These are phyloP conservation scores for Epinephelus fuscoguttatus DNA, from an alignment of 2,113 vertebrate species.

Conservation along the genomic window DNA sequence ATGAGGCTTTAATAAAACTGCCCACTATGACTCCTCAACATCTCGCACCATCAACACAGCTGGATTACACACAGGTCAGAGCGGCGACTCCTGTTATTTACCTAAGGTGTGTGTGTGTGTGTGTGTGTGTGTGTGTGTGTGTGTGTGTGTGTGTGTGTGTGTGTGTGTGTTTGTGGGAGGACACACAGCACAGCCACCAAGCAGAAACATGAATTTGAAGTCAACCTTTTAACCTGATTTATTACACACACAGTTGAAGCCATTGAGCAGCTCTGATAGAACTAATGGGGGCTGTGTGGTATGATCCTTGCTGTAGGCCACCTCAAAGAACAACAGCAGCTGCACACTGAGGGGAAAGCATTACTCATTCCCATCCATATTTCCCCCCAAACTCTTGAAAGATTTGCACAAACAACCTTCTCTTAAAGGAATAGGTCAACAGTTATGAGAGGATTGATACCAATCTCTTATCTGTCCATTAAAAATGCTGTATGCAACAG, in stretches of 20 bases:
- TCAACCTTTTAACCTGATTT: conserved; percentile 26
- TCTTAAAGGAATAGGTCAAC: no score
- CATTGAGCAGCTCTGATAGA: conserved; percentile 7
- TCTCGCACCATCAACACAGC: conserved; percentile 44
- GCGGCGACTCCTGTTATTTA: conserved; percentile 14
- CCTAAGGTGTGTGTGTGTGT: not conserved
- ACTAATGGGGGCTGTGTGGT: conserved; percentile 21
- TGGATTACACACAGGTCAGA: conserved; percentile 39
- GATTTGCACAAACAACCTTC: not conserved
- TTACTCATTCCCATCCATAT: conserved; percentile 21
- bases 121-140: not conserved
- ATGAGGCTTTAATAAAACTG: conserved; percentile 69
- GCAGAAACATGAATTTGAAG: conserved; percentile 2
- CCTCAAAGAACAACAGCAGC: conserved; percentile 36
- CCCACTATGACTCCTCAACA: conserved; percentile 45
- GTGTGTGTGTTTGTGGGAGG: not conserved
- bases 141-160: not conserved
- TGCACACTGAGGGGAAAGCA: conserved; percentile 13
- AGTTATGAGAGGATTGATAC: not conserved
- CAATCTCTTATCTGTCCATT: not conserved
- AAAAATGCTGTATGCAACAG: not conserved
- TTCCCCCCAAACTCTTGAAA: not conserved
- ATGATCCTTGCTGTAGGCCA: conserved; percentile 34
- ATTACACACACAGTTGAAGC: conserved; percentile 17
- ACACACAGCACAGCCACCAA: not conserved